Conservation (phyloP, 2,797 vertebrate species). For the Cetoscarus ocellatus region DNA sequence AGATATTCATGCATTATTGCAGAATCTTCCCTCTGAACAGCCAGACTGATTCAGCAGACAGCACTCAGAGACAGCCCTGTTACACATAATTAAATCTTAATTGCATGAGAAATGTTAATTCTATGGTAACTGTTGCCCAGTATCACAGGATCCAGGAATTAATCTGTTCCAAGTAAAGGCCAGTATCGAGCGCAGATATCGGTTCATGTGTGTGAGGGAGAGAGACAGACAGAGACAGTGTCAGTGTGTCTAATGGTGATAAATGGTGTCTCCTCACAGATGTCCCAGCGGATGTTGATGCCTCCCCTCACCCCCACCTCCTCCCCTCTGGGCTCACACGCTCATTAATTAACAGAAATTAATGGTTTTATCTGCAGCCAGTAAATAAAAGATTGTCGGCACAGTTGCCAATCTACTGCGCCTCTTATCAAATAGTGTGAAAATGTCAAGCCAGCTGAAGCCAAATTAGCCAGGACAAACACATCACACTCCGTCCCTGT, state of each 20-base stretch:
- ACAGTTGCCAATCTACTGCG: conserved; percentile 62
- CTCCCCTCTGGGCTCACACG: conserved; percentile 67
- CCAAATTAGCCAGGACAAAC: conserved; percentile 74
- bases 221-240: conserved; percentile 15
- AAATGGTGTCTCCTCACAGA: conserved; percentile 68
- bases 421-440: conserved; percentile 80
- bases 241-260: conserved; percentile 81
- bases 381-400: conserved; percentile 84
- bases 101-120: background rate
- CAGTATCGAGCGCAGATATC: conserved; percentile 1
- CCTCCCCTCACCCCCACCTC: conserved; percentile 53
- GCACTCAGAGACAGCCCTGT: background rate
- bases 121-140: background rate
- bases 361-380: conserved; percentile 81
- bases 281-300: conserved; percentile 74
- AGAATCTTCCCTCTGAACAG: background rate
- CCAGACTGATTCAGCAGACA: background rate
- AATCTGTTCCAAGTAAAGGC: conserved; percentile 1
- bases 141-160: background rate
- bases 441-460: conserved; percentile 77
- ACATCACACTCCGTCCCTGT: conserved; percentile 75
- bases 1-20: too few species aligned
- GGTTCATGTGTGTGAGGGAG: conserved; percentile 14
- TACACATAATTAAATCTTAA: background rate
- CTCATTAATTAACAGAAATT: conserved; percentile 85